Evolutionary conservation across 2,797 vertebrate species (phyloP), one percentile per base, ranked within the genome.

Genomic region (Chaunax sp.): DNA sequence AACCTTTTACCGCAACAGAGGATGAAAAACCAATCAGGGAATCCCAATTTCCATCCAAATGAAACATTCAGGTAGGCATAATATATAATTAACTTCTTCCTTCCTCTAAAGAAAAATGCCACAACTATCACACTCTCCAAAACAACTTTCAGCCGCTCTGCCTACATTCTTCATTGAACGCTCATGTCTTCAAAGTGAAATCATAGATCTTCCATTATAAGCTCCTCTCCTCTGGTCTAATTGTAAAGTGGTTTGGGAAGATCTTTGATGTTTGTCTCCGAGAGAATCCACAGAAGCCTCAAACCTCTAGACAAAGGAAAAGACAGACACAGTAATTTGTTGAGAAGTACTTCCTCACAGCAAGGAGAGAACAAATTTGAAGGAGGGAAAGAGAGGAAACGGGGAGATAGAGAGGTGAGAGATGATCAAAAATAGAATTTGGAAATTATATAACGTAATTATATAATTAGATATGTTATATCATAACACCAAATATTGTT

Each of bases 201-300:
- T 75, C 61, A 58, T 38, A 64, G 53, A 76, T 88, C 52, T 74
- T 83, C 74, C 22, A 72, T 82, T 83, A 89, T 80, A 87, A 79
- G 84, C 80, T 79, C 65, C 74, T 78, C 65, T 26, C 63, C 61
- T 83, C 53, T 23, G 30, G 56, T 77, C 71, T 90, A 91, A 90
- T 89, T 88, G 83, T 83, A 77, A 86, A 90, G 86, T 85, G 77
- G 75, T 84, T 89, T 86, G 72, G 77, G n/a, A 82, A 61, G 64
- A 87, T 79, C 86, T 91, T 90, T 92, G 87, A 92, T 92, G 90
- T 91, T 90, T 87, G 84, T 84, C 80, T 90, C 82, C 38, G 50
- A 62, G 80, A 88, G 83, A 85, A 77, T 85, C 78, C 14, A 43
- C 12, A 14, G 66, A 82, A 72, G 44, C 85, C 79, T 80, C 83